Conservation (phyloP, 2,113 vertebrate genomes). For the Albula glossodonta region DNA sequence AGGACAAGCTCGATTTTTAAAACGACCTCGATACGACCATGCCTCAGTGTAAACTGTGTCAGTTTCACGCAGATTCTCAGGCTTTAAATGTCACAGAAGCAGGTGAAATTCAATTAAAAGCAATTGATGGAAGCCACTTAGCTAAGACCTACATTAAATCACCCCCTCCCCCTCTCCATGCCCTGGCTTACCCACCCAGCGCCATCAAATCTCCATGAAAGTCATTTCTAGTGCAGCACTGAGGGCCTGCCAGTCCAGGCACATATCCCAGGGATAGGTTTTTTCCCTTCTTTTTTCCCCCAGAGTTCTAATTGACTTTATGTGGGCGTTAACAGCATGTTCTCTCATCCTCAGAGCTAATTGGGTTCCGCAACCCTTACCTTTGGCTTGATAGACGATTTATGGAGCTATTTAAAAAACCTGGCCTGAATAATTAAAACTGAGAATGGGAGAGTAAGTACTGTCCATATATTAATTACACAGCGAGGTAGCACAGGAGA, state of each 20-base stretch:
- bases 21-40: background rate
- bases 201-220: constrained; percentile 48
- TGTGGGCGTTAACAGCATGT: constrained; percentile 56
- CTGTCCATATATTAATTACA: constrained; percentile 38
- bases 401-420: constrained; percentile 60
- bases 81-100: constrained; percentile 44
- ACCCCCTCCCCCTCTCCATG: constrained; percentile 11
- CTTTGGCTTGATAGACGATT: constrained; percentile 64
- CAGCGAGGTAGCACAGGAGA: background rate
- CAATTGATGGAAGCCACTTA: constrained; percentile 48
- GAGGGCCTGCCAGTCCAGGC: constrained; percentile 52
- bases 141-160: constrained; percentile 49
- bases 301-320: constrained; percentile 62
- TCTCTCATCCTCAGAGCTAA: constrained; percentile 57
- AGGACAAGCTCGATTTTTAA: background rate
- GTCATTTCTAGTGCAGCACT: constrained; percentile 39
- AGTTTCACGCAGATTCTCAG: constrained; percentile 29
- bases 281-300: background rate
- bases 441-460: constrained; percentile 50
- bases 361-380: constrained; percentile 61
- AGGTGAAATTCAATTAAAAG: constrained; percentile 55
- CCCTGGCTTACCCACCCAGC: no score
- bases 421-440: constrained; percentile 54
- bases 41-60: constrained; percentile 20
- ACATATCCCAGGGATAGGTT: background rate